Conservation (phyloP, 2,797 vertebrate genomes). For the Myioborus melanocephalus region DNA sequence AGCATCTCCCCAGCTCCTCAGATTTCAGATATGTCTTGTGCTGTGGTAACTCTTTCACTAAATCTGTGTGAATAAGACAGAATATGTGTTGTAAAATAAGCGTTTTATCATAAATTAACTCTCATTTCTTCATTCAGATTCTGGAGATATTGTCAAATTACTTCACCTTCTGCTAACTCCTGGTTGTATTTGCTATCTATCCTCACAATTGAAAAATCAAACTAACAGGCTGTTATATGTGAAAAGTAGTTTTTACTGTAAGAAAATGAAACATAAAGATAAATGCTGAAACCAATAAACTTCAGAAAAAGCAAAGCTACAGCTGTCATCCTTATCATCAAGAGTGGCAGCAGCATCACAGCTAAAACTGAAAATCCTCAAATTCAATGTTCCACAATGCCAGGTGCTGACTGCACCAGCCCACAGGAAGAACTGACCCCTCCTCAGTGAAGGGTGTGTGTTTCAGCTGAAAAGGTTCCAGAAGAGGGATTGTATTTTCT, state of each 20-base stretch:
- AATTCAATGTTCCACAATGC: neutral
- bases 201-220: neutral
- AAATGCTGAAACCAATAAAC: slow-evolving; percentile 1
- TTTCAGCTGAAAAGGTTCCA: neutral
- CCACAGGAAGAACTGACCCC: neutral
- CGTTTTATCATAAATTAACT: slow-evolving; percentile 54
- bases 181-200: neutral
- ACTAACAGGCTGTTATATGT: neutral
- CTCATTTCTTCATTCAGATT: slow-evolving; percentile 5
- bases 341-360: neutral
- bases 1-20: slow-evolving; percentile 22
- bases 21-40: neutral
- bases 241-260: neutral
- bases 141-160: neutral
- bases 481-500: neutral
- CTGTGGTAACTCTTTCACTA: neutral
- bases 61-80: slow-evolving; percentile 38
- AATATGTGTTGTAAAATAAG: neutral
- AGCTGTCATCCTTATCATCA: neutral
- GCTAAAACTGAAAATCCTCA: neutral
- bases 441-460: neutral
- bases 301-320: slow-evolving; percentile 10
- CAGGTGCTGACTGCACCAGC: neutral
- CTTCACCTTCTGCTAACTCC: neutral
- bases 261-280: slow-evolving; percentile 20